phyloP scores from a whole-genome alignment of 1,140 invertebrate genomes.

The Uloborus diversus region DNA sequence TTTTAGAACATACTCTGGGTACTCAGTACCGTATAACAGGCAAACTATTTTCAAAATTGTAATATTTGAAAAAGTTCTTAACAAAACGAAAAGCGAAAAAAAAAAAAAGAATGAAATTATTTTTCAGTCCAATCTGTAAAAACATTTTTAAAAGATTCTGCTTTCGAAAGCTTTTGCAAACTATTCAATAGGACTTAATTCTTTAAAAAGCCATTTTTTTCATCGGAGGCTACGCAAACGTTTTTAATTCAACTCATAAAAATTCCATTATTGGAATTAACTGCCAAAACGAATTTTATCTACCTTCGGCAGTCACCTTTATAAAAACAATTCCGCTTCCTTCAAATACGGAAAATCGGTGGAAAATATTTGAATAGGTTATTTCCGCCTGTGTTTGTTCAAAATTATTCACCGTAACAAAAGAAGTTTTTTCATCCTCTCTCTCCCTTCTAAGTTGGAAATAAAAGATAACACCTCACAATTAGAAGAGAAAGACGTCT shows the following conservation, averaged over 20 bases:
- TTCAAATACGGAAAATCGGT: background rate
- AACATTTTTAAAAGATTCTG: too few relatives aligned
- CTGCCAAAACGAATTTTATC: conserved; percentile 25
- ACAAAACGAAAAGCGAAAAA: too few relatives aligned
- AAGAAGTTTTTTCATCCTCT: conserved; percentile 3
- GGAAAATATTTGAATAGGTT: conserved; percentile 33
- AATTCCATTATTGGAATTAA: conserved; percentile 46
- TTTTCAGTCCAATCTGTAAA: too few relatives aligned
- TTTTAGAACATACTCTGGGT: too few relatives aligned
- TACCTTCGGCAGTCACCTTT: background rate
- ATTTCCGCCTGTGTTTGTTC: conserved; percentile 38
- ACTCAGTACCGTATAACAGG: too few relatives aligned
- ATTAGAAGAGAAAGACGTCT: conserved; percentile 18
- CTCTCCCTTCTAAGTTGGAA: background rate
- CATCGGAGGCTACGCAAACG: background rate
- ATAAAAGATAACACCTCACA: conserved; percentile 37
- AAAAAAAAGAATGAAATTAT: too few relatives aligned
- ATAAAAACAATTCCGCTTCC: conserved; percentile 1
- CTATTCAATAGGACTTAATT: too few relatives aligned
- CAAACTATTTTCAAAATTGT: too few relatives aligned
- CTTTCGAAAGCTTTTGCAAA: too few relatives aligned
- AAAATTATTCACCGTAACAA: conserved; percentile 39
- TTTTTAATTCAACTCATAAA: conserved; percentile 1
- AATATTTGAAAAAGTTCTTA: too few relatives aligned
- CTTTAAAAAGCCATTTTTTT: background rate